A percentile compares a stretch with the other conserved stretches of the same genome.
Evolutionary conservation across 92 coral and sea anemone genomes (phyloP).

Genomic region (Chrysogorgia sp.): DNA sequence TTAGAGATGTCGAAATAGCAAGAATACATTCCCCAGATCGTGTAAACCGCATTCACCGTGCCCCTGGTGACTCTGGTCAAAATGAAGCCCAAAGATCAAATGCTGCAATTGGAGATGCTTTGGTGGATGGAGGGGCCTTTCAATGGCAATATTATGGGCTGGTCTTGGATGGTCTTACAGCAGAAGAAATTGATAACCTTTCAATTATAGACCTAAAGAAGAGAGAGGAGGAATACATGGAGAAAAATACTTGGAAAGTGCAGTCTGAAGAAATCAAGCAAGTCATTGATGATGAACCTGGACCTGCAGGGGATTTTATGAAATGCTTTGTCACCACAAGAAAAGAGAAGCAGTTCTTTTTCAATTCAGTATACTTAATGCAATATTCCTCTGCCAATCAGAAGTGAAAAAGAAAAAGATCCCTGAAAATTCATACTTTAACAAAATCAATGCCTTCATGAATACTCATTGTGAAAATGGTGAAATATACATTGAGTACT

Average conservation of each 20-base stretch:
- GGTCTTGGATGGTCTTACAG: conserved; percentile 52
- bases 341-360: too few species aligned
- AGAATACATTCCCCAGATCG: conserved; percentile 46
- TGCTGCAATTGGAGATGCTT: conserved; percentile 65
- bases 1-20: too few species aligned
- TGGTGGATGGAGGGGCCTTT: conserved; percentile 63
- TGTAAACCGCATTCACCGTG: conserved; percentile 60
- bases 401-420: neutral
- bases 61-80: conserved; percentile 60
- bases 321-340: conserved; percentile 38
- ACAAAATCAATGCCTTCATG: neutral
- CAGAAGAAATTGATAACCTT: conserved; percentile 51
- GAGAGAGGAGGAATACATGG: conserved; percentile 60
- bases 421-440: neutral
- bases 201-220: conserved; percentile 56
- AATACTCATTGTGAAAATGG: conserved; percentile 50
- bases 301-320: too few species aligned
- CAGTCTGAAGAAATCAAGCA: conserved; percentile 54
- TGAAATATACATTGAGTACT: conserved; percentile 61
- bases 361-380: too few species aligned
- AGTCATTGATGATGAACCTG: conserved; percentile 74
- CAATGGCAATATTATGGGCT: conserved; percentile 55
- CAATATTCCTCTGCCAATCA: neutral
- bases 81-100: conserved; percentile 66
- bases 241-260: conserved; percentile 63